Percentiles rank a stretch among this genome's conserved stretches.
phyloP scores from a whole-genome alignment of 2,888 invertebrate genomes.

The Tricholauxania praeusta region DNA sequence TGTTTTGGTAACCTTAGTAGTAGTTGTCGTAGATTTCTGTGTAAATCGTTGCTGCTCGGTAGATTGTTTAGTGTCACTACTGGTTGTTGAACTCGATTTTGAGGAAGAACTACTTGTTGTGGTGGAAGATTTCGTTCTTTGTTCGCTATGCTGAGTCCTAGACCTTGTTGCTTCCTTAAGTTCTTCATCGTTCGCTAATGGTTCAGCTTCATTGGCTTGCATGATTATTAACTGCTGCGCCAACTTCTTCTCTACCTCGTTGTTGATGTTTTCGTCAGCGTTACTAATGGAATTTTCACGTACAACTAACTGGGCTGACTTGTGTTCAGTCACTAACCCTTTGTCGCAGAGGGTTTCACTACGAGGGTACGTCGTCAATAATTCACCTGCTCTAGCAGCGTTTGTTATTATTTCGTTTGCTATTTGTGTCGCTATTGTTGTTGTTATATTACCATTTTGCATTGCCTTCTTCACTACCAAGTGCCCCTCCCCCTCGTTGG shows the following conservation, averaged over 20 bases:
- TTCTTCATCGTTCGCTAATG: constrained; percentile 11
- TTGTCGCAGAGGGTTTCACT: not conserved
- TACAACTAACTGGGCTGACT: constrained; percentile 22
- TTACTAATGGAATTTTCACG: not conserved
- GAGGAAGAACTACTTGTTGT: constrained; percentile 23
- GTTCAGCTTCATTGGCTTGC: constrained; percentile 15
- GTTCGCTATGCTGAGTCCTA: constrained; percentile 27
- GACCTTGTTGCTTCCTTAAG: constrained; percentile 31
- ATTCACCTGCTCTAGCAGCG: constrained; percentile 15
- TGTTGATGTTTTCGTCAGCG: not conserved
- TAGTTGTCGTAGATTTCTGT: constrained; percentile 44
- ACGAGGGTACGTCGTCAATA: not conserved
- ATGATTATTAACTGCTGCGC: not conserved
- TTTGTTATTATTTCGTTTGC: constrained; percentile 19
- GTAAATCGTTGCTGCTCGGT: not conserved
- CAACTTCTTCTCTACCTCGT: not conserved
- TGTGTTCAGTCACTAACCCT: not conserved
- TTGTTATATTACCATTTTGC: constrained; percentile 27
- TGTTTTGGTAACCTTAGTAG: constrained; percentile 50
- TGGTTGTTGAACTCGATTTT: constrained; percentile 18
- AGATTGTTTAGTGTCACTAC: not conserved
- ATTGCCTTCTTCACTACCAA: constrained; percentile 9
- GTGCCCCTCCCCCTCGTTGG: constrained; percentile 1
- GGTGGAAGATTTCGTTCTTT: constrained; percentile 19
- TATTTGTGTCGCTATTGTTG: constrained; percentile 19